These are phyloP conservation scores for Regulus satrapa DNA, from an alignment of 2,113 vertebrate species.

Conservation along the genomic window DNA sequence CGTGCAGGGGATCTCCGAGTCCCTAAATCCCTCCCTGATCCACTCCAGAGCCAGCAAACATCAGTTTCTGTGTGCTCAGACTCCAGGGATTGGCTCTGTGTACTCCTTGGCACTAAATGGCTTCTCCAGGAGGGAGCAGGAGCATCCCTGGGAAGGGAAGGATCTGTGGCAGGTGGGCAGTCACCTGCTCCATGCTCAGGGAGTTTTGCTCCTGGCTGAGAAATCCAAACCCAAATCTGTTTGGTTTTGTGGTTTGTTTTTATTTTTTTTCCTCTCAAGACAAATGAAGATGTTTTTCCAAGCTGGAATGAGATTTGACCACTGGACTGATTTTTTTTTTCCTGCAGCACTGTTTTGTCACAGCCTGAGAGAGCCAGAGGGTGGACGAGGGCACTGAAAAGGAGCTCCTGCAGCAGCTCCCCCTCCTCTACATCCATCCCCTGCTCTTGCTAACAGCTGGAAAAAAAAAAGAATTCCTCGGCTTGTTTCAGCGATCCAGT, in stretches of 20 bases:
- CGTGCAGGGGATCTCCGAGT: neutral
- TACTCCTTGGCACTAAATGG: neutral
- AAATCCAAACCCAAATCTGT: neutral
- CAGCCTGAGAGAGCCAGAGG: neutral
- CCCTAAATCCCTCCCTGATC: neutral
- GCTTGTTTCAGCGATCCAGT: neutral
- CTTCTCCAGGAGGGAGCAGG: neutral
- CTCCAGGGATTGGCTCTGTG: fast-evolving
- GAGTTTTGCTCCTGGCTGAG: neutral
- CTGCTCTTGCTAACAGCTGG: neutral
- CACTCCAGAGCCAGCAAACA: neutral
- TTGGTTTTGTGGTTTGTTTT: too few species aligned
- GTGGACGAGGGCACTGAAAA: neutral
- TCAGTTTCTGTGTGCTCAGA: neutral
- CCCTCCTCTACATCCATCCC: neutral
- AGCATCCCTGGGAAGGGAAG: neutral
- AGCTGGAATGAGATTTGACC: neutral
- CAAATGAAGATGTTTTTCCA: neutral
- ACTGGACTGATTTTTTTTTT: neutral
- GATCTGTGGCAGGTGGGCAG: neutral
- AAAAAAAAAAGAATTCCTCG: neutral
- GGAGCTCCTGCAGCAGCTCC: neutral
- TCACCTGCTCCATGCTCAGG: fast-evolving
- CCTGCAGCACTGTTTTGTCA: neutral
- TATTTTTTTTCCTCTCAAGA: neutral